Percentiles rank a stretch among this genome's conserved stretches.
phyloP scores from a whole-genome alignment of 2,888 invertebrate genomes.

The Rotaria macrura region DNA sequence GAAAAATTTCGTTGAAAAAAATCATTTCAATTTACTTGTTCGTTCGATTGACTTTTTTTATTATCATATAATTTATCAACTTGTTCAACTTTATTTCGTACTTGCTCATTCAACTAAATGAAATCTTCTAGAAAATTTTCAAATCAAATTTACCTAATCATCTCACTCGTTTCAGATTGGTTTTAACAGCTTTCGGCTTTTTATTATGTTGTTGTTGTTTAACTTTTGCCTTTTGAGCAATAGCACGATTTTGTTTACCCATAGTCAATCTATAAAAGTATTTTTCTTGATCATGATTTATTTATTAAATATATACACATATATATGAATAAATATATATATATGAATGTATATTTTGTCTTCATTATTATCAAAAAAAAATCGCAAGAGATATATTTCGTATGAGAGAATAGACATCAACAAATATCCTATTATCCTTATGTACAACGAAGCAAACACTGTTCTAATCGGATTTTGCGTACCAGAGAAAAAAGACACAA shows the following conservation, averaged over 20 bases:
- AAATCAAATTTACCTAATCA: neutral
- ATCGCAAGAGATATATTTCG: neutral
- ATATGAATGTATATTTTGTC: too few species aligned
- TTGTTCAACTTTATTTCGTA: neutral
- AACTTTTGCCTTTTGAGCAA: neutral
- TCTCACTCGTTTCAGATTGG: constrained; percentile 11
- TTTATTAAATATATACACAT: neutral
- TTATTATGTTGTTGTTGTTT: neutral
- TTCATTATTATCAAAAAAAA: neutral
- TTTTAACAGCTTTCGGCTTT: constrained; percentile 12
- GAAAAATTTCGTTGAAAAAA: too few species aligned
- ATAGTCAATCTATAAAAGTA: neutral
- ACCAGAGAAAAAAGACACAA: neutral
- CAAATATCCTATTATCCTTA: neutral
- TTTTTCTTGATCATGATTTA: neutral
- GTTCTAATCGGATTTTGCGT: neutral
- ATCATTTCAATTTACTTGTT: neutral
- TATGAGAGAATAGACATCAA: neutral
- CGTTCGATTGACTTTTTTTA: neutral
- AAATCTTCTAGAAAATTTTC: neutral
- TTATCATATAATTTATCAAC: neutral
- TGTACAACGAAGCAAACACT: neutral
- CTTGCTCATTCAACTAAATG: neutral
- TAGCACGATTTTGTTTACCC: neutral
- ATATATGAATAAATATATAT: too few species aligned